Conservation (phyloP, 37 sponge, comb jelly and placozoan species). For the Ephydatia muelleri region DNA sequence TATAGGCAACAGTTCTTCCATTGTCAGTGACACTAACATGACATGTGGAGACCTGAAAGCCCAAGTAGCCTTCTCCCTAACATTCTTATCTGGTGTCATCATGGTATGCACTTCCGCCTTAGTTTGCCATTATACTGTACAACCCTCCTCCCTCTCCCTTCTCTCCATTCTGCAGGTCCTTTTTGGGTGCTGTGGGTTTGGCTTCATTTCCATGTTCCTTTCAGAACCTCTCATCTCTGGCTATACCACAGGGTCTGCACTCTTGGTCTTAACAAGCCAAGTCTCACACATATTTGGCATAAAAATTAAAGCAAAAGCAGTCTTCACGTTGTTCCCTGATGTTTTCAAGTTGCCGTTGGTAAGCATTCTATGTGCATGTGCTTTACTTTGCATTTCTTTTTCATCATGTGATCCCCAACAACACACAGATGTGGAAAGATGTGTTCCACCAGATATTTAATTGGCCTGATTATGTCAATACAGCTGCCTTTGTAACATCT, state of each 20-base stretch:
- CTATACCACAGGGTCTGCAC: slow-evolving; percentile 82
- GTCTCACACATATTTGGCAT: slow-evolving; percentile 69
- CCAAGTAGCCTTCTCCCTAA: slow-evolving; percentile 53
- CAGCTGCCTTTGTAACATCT: slow-evolving; percentile 52
- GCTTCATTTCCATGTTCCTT: slow-evolving; percentile 74
- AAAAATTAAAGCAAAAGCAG: not conserved
- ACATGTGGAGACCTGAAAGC: slow-evolving; percentile 30
- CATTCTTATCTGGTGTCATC: slow-evolving; percentile 62
- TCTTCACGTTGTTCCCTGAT: not conserved
- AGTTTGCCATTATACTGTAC: not conserved
- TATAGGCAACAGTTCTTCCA: not conserved
- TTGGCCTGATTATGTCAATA: slow-evolving; percentile 23
- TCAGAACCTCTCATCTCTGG: slow-evolving; percentile 74
- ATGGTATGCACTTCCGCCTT: slow-evolving; percentile 41
- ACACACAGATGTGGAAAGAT: slow-evolving; percentile 56
- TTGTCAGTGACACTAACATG: not conserved
- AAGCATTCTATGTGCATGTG: no score
- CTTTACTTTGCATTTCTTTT: not conserved
- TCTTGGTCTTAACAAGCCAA: slow-evolving; percentile 82
- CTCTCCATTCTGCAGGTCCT: slow-evolving; percentile 18
- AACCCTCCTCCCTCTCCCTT: not conserved
- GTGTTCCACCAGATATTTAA: slow-evolving; percentile 16
- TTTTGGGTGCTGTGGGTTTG: slow-evolving; percentile 50
- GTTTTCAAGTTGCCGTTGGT: not conserved
- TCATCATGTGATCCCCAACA: not conserved